Evolutionary conservation across 1,140 invertebrate species (phyloP).

Genomic region (Lycorma delicatula): DNA sequence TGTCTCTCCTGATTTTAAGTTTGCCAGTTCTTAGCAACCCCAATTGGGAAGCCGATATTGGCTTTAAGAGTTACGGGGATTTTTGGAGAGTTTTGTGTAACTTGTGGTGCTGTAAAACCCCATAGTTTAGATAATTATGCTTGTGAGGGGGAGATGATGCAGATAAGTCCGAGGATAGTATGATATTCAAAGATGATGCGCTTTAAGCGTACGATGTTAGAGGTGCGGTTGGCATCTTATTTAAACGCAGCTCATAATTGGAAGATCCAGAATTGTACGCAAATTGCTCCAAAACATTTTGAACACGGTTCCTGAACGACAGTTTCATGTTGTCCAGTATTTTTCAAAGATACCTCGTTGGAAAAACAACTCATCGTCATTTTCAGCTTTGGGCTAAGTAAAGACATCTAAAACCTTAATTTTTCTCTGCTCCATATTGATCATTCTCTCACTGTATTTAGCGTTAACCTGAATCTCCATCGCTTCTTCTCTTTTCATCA

Average conservation of each 20-base stretch:
- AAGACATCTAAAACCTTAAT: neutral
- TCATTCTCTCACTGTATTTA: no score
- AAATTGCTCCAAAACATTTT: conserved; percentile 16
- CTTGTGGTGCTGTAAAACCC: neutral
- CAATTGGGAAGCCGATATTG: no score
- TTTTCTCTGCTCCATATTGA: conserved; percentile 9
- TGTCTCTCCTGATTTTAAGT: no score
- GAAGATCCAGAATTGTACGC: neutral
- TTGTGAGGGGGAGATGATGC: conserved; percentile 3
- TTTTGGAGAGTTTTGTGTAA: neutral
- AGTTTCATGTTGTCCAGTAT: conserved; percentile 10
- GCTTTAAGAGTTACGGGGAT: neutral
- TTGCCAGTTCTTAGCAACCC: no score
- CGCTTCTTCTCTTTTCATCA: no score
- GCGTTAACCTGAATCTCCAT: no score
- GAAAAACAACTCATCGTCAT: conserved; percentile 15
- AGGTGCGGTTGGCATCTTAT: neutral
- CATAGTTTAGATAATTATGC: neutral
- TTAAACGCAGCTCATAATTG: neutral
- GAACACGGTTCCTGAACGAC: conserved; percentile 11
- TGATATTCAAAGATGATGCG: neutral
- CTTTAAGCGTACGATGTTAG: neutral
- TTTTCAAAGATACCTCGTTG: conserved; percentile 4
- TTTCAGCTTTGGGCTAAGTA: conserved; percentile 2
- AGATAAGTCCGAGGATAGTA: neutral